Base-by-base conservation (phyloP, 2,797 vertebrate genomes). In the Phataginus tetradactyla region DNA sequence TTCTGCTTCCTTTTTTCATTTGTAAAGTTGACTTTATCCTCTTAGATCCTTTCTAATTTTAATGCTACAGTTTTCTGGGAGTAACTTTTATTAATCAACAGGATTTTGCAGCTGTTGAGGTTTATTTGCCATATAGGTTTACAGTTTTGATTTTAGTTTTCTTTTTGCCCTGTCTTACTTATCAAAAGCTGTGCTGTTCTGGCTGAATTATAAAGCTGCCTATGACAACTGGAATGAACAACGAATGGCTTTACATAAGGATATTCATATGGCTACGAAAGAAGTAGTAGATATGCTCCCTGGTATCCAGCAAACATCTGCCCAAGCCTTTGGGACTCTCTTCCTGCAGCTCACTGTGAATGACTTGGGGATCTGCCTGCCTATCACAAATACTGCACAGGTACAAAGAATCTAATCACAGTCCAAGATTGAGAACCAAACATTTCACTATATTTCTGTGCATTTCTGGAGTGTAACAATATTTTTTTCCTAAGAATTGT, bases 191-290 rank as follows among this genome's bases (percentile, higher is more conserved):
- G 99, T 99, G 87, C 99, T 99, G 0, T 99, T 99, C 97, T 99
- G 99, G 99, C 99, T 99, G 97, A 99, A 99, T 98, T 99, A 99
- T 98, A 99, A 99, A 96, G 99, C 99, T 7, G 99, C 99, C 0
- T 99, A 99, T 72, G 99, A 99, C 98, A 99, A 99, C 98, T 99
- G 99, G 99, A 99, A 99, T 34, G 99, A 99, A 93, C 99, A 99
- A 98, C 99, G 99, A 39, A 86, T 99, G 99, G 99, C 99, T 79
- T 99, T 99, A 64, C 99, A 99, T 98, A 99, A 99, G 66, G 99
- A 99, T 97, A 99, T 99, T 97, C 99, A 99, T 90, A 98, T 99
- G 99, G 99, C 99, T 96, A 99, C 99, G 1, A 99, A 99, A 96
- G 99, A 99, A 98, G 99, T 99, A 95, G 99, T 99, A 90, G 99